Conservation (phyloP, 2,797 vertebrate species). For the Pseudomugil tenellus region DNA sequence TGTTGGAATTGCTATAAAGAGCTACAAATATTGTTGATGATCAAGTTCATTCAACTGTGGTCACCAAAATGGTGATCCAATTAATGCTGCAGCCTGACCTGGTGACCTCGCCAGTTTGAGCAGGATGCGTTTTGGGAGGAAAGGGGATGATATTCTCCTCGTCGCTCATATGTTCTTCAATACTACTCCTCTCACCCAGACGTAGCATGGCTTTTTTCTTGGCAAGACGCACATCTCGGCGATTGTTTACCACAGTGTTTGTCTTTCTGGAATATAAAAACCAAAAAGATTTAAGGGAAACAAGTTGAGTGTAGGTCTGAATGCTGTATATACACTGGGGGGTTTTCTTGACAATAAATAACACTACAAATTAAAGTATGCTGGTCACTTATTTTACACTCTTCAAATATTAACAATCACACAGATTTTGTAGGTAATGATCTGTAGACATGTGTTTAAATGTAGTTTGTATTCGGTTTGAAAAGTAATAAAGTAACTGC, state of each 20-base stretch:
- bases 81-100: too few relatives aligned
- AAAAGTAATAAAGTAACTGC: not conserved
- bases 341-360: not conserved
- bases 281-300: not conserved
- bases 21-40: too few relatives aligned
- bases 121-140: not conserved
- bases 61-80: too few relatives aligned
- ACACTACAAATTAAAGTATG: not conserved
- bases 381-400: not conserved
- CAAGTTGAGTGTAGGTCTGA: not conserved
- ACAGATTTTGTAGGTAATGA: not conserved
- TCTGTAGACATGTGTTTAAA: not conserved
- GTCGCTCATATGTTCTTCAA: constrained; percentile 46
- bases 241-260: not conserved
- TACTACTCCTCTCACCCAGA: constrained; percentile 47
- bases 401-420: not conserved
- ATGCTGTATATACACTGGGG: not conserved
- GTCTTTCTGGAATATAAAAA: constrained; percentile 29
- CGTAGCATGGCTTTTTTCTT: constrained; percentile 56
- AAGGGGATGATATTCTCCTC: not conserved
- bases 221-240: constrained; percentile 29
- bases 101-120: too few relatives aligned
- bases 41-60: too few relatives aligned
- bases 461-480: not conserved
- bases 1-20: too few relatives aligned